A percentile compares a stretch with the other conserved stretches of the same genome.
Evolutionary conservation across 2,888 invertebrate genomes (phyloP).

Genomic region (Drosophila quinaria): DNA sequence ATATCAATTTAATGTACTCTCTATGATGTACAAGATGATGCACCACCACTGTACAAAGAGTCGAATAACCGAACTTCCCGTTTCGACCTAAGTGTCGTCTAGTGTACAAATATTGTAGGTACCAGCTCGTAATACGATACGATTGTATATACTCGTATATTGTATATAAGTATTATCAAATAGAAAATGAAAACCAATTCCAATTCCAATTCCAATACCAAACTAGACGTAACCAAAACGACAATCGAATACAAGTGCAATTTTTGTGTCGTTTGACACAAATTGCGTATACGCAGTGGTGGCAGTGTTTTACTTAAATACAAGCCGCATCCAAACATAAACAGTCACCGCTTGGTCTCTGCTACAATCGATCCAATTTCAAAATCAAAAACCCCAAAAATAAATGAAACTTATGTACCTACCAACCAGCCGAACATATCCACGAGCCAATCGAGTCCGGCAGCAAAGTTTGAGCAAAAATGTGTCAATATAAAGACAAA

Average conservation of each 20-base stretch:
- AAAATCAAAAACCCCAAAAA: slow-evolving; percentile 1
- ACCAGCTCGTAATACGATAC: slow-evolving; percentile 14
- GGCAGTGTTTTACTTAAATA: slow-evolving; percentile 86
- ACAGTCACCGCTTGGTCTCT: slow-evolving; percentile 83
- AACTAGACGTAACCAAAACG: slow-evolving; percentile 9
- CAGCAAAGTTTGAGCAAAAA: slow-evolving; percentile 86
- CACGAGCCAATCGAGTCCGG: slow-evolving; percentile 84
- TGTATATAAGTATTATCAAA: slow-evolving; percentile 44
- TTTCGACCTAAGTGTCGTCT: slow-evolving; percentile 32
- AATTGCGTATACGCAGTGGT: slow-evolving; percentile 84
- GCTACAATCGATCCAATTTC: slow-evolving; percentile 47
- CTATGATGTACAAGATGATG: slow-evolving; percentile 16
- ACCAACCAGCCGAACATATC: slow-evolving; percentile 50
- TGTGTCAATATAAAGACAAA: slow-evolving; percentile 85
- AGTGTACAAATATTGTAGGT: slow-evolving; percentile 40
- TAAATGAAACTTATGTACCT: slow-evolving; percentile 23
- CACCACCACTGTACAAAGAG: slow-evolving; percentile 58
- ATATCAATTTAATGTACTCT: slow-evolving; percentile 5
- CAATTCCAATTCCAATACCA: not conserved
- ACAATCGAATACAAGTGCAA: slow-evolving; percentile 61
- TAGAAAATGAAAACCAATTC: not conserved
- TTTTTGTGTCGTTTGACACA: slow-evolving; percentile 54
- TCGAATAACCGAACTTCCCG: slow-evolving; percentile 21
- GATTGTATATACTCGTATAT: slow-evolving; percentile 32
- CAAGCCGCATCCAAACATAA: slow-evolving; percentile 65